Evolutionary conservation across 2,888 invertebrate species (phyloP).

Genomic region (Bombylius major): DNA sequence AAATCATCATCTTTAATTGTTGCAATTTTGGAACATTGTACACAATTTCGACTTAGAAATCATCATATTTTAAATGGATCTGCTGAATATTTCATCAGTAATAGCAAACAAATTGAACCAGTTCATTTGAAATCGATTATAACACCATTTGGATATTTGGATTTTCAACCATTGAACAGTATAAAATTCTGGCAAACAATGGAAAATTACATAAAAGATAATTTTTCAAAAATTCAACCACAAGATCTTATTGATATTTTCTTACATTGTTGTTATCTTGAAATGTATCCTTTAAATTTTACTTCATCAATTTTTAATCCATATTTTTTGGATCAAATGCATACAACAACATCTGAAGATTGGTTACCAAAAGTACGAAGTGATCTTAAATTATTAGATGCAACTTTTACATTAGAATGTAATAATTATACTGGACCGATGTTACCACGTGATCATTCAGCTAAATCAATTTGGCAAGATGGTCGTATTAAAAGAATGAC

Average conservation of each 20-base stretch:
- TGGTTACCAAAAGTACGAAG: slow-evolving; percentile 37
- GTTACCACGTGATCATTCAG: slow-evolving; percentile 42
- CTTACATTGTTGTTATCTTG: slow-evolving; percentile 49
- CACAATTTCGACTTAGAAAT: slow-evolving; percentile 45
- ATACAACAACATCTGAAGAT: slow-evolving; percentile 31
- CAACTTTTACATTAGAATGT: slow-evolving; percentile 50
- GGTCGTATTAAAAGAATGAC: slow-evolving; percentile 41
- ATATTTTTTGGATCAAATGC: slow-evolving; percentile 46
- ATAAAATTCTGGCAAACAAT: slow-evolving; percentile 44
- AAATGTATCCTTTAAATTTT: slow-evolving; percentile 48
- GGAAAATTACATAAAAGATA: slow-evolving; percentile 42
- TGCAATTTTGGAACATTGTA: slow-evolving; percentile 48
- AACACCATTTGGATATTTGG: slow-evolving; percentile 47
- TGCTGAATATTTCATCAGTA: slow-evolving; percentile 42
- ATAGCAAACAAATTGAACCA: slow-evolving; percentile 39
- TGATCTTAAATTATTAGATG: slow-evolving; percentile 49
- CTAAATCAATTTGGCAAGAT: slow-evolving; percentile 42
- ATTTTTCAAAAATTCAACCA: slow-evolving; percentile 44
- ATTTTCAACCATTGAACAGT: slow-evolving; percentile 41
- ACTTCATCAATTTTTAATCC: slow-evolving; percentile 46
- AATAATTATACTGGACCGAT: slow-evolving; percentile 44
- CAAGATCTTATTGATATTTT: slow-evolving; percentile 47
- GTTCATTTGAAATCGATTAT: slow-evolving; percentile 45
- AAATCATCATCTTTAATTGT: slow-evolving; percentile 44
- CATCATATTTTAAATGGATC: slow-evolving; percentile 44